Percentiles rank a stretch among this genome's conserved stretches.
Conservation (phyloP, 2,888 invertebrate species). For the Sphaerophoria taeniata region DNA sequence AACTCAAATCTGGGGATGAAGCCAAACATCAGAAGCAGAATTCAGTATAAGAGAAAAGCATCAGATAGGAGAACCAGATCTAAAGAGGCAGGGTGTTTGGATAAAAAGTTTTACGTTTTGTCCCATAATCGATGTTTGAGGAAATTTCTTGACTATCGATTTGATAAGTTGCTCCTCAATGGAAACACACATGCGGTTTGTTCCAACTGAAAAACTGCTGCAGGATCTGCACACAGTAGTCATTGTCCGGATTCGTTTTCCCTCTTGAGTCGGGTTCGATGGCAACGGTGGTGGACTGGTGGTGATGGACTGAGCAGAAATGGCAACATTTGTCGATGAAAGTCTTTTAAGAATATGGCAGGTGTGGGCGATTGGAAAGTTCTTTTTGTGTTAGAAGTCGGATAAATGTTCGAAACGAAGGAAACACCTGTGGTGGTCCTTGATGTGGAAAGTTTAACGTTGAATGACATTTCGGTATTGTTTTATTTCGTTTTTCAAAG, state of each 20-base stretch:
- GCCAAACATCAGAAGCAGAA: background rate
- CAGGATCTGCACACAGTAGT: conserved; percentile 25
- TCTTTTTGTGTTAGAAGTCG: conserved; percentile 29
- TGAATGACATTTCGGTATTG: conserved; percentile 61
- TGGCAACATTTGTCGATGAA: conserved; percentile 59
- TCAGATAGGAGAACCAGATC: conserved; percentile 7
- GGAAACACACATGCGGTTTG: conserved; percentile 63
- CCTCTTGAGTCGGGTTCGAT: conserved; percentile 1
- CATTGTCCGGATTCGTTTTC: conserved; percentile 42
- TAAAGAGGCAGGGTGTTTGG: conserved; percentile 37
- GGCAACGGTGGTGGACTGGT: background rate
- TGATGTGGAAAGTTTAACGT: conserved; percentile 70
- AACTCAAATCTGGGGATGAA: background rate
- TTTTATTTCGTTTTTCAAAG: conserved; percentile 48
- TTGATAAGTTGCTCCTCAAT: conserved; percentile 69
- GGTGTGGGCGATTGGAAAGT: conserved; percentile 13
- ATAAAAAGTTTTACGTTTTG: conserved; percentile 69
- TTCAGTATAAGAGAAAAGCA: background rate
- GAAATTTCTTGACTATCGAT: conserved; percentile 73
- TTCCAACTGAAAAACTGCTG: conserved; percentile 50
- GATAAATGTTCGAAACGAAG: conserved; percentile 67
- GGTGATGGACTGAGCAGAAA: background rate
- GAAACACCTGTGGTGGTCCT: conserved; percentile 72
- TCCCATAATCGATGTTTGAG: conserved; percentile 74
- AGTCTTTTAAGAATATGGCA: background rate